Base-by-base conservation (phyloP, 2,113 vertebrate genomes). In the Saguinus imperator region DNA sequence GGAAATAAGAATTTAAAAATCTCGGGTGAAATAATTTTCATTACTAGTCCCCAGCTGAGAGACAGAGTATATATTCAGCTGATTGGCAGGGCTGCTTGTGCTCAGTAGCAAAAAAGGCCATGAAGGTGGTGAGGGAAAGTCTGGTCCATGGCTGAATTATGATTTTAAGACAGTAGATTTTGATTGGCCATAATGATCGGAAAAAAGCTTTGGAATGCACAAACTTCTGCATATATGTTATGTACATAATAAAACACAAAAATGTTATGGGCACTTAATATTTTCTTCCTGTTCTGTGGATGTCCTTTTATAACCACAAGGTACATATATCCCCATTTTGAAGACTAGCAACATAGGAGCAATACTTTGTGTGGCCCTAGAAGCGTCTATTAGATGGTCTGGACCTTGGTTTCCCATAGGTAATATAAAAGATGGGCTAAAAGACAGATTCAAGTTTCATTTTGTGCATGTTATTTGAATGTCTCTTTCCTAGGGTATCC, bases 11-110 rank as follows among this genome's bases (percentile, higher is more conserved):
- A 88, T 85, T 90, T 57, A 8, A 81, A 94, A 77, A 85, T 95
- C 20, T 52, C 72, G 50, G 45, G 25, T 90, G 66, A 95, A 72
- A 91, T 96, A 94, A 94, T 94, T 95, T 94, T 72, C 50, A 76
- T 84, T 95, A 10, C 35, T 14, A 72, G 14, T 95, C 57, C 50
- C 27, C 64, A 73, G 17, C 70, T 94, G 37, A 92, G 61, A 87
- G 40, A 94, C 61, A 86, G 68, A 37, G 2, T 10, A 23, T 61
- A 17, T 7, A 91, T 92, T 89, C 43, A 76, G 57, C 18, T 93
- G 52, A 76, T 64, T 91, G 37, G 2, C 35, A 76, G n/a, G 40
- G 14, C n/a, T 93, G 37, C 27, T 52, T 52, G 13, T 91, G 7
- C 32, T 93, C 27, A 72, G 37, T 48, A 86, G 43, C 20, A 94